Conservation (phyloP, 2,113 vertebrate genomes). For the Sorex araneus region DNA sequence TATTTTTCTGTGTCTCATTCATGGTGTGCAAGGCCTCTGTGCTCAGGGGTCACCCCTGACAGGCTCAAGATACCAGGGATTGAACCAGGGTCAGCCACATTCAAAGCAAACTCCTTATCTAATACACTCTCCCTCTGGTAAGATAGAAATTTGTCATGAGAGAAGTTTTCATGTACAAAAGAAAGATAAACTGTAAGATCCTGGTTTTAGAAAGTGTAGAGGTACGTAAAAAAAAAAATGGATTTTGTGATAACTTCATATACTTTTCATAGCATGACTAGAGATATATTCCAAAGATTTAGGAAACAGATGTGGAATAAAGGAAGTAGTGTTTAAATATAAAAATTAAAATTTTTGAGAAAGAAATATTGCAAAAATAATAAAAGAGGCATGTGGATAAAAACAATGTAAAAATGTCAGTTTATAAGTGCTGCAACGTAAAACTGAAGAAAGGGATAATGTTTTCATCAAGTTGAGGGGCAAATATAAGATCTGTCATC, state of each 20-base stretch:
- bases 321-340: neutral
- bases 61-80: too few species aligned
- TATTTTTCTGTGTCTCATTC: too few species aligned
- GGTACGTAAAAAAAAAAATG: neutral
- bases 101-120: too few species aligned
- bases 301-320: neutral
- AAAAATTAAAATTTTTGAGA: neutral
- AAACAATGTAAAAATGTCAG: neutral
- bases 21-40: too few species aligned
- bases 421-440: accelerated
- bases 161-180: neutral
- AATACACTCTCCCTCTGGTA: neutral
- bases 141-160: neutral
- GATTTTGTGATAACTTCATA: neutral
- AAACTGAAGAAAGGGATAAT: neutral
- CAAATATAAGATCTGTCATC: neutral
- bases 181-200: neutral
- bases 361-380: neutral
- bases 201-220: neutral
- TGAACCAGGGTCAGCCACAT: too few species aligned
- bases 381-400: neutral
- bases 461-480: neutral
- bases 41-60: too few species aligned
- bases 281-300: neutral
- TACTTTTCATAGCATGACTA: neutral